Evolutionary conservation across 2,888 invertebrate species (phyloP), one percentile per base, ranked within the genome.

Genomic region (Boloria euphrosyne): DNA sequence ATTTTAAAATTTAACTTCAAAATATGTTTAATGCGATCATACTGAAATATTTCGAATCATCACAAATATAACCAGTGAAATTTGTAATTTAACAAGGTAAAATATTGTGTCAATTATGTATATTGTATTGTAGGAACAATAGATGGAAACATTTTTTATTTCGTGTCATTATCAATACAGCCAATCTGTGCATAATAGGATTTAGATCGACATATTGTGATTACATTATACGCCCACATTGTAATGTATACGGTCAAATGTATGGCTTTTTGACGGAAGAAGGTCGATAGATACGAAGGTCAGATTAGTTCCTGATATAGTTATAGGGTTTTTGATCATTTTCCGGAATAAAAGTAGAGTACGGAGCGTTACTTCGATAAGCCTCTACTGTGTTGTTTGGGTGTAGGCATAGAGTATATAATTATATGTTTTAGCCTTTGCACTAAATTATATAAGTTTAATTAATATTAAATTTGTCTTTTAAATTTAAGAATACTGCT

Each of bases 31-130:
- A 17, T 14, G n/a, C 18, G 18, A 14, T 10, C 17, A 46, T 14
- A 10, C 18, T 53, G n/a, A 31, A 27, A 10, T 49, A n/a, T 58
- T 17, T 59, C 6, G 18, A 18, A 43, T 17, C 61, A 62, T 62
- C 61, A 62, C 61, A 62, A 62, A 31, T 16, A 13, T 27, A 62
- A 44, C 61, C 61, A 62, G 61, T 62, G 61, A n/a, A 38, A 38
- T 10, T 38, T 38, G 2, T 44, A 51, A n/a, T 43, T 7, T 52
- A 60, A 18, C 38, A 50, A 51, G 18, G 38, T 50, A 13, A 49
- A 43, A 43, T 13, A 54, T 43, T 18, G 38, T 22, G 55, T 57
- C 57, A 57, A 57, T 57, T 57, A 57, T 57, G n/a, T 57, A 16
- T 4, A 22, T 55, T 5, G 13, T 44, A 22, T 46, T n/a, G 22